These are phyloP conservation scores for Bombus picipes DNA, from an alignment of 1,140 invertebrate genomes.

Conservation along the genomic window DNA sequence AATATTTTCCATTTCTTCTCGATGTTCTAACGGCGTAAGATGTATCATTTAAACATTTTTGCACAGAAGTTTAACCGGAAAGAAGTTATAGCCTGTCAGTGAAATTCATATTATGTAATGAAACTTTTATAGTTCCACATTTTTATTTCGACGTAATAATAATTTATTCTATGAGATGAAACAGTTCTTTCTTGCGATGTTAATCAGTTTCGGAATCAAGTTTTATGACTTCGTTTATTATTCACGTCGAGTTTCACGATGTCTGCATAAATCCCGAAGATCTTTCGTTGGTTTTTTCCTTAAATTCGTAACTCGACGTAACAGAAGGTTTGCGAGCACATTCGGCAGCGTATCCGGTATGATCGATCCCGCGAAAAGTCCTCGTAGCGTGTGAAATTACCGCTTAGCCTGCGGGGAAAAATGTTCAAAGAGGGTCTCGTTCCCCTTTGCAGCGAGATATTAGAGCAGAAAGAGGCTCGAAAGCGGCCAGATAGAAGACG, in stretches of 20 bases:
- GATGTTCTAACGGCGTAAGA: neutral
- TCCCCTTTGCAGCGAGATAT: constrained; percentile 35
- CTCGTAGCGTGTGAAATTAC: constrained; percentile 60
- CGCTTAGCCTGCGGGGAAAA: constrained; percentile 50
- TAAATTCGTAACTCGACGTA: neutral
- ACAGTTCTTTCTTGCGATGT: neutral
- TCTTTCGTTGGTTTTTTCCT: neutral
- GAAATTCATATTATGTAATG: too few species aligned
- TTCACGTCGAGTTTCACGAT: too few species aligned
- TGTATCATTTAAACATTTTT: neutral
- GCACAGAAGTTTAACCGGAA: too few species aligned
- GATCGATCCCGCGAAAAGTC: constrained; percentile 34
- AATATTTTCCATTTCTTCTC: neutral
- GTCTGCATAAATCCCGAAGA: too few species aligned
- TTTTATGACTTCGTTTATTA: too few species aligned
- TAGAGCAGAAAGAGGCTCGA: constrained; percentile 18
- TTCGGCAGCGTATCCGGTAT: constrained; percentile 4
- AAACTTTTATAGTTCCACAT: neutral
- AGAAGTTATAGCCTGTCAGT: too few species aligned
- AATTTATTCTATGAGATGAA: neutral
- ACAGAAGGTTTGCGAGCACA: neutral
- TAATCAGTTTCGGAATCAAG: neutral
- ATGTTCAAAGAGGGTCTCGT: constrained; percentile 40
- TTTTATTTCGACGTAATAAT: neutral
- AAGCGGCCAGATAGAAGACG: constrained; percentile 18